These are phyloP conservation scores for Drosophila santomea DNA, from an alignment of 1,140 invertebrate species.

Conservation along the genomic window DNA sequence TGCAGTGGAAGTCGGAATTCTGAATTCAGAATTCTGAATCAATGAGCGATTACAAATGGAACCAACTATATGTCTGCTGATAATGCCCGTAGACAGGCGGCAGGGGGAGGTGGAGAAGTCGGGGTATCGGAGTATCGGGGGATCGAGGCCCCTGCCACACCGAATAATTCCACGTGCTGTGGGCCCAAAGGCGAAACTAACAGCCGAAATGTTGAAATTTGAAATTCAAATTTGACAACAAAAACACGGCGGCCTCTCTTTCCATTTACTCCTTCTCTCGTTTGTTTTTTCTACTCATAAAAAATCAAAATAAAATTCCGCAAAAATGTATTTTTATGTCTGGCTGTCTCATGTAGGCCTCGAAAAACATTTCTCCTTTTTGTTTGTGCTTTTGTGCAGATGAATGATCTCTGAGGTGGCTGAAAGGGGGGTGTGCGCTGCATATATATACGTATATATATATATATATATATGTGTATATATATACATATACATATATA, in stretches of 20 bases:
- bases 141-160: slow-evolving; percentile 14
- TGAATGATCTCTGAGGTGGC: slow-evolving; percentile 48
- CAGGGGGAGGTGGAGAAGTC: slow-evolving; percentile 2
- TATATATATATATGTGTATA: neutral
- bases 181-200: slow-evolving; percentile 22
- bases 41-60: slow-evolving; percentile 54
- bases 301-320: slow-evolving; percentile 77
- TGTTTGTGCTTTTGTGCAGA: slow-evolving; percentile 8
- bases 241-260: slow-evolving; percentile 28
- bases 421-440: slow-evolving; percentile 8
- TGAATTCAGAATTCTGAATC: slow-evolving; percentile 41
- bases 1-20: slow-evolving; percentile 31
- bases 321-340: slow-evolving; percentile 64
- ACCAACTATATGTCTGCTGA: slow-evolving; percentile 38
- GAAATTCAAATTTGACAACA: slow-evolving; percentile 66
- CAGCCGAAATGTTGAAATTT: slow-evolving; percentile 42
- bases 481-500: neutral
- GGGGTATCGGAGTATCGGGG: too few relatives aligned
- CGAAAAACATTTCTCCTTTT: slow-evolving; percentile 46
- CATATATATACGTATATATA: too few relatives aligned
- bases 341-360: slow-evolving; percentile 61
- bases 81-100: slow-evolving; percentile 41
- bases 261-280: neutral
- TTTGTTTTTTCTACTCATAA: slow-evolving; percentile 32
- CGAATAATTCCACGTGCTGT: slow-evolving; percentile 37